Base-by-base conservation (phyloP, 2,888 invertebrate genomes). In the Oscheius myriophilus region DNA sequence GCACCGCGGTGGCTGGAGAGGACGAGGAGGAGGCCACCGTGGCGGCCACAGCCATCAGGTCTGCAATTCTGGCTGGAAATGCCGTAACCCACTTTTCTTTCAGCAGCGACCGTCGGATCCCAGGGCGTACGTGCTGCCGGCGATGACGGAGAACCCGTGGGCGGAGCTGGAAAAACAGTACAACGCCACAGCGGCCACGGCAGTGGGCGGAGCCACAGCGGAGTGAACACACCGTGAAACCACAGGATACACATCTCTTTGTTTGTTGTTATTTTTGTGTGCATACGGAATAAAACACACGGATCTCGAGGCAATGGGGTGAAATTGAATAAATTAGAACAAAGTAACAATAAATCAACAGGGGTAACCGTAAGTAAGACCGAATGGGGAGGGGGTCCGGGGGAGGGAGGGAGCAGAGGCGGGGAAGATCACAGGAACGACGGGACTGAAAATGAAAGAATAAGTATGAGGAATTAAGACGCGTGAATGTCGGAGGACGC, bases 91-190 rank as follows among this genome's bases (percentile, higher is more conserved):
- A 33, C 33, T 33, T 33, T 33, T 3, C 9, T 33, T 33, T 43
- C 14, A 9, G 46, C 46, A 46, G n/a, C 16, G 46, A 12, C 18
- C 46, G 46, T 23, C 21, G n/a, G 43, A 41, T 55, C 41, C 57
- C 16, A 41, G 52, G n/a, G 62, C 59, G 67, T 75, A 69, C 57
- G 67, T 73, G 7, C 57, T 71, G 14, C 73, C 75, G 45, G 67
- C 61, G 53, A 75, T 75, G 75, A 70, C 68, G 43, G 12, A 43
- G 21, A 75, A 75, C 67, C 75, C 75, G 12, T 75, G 75, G 75
- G 71, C 42, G 25, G 49, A 51, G 41, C 54, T 75, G 49, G 75
- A 75, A 62, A 43, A 33, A 51, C 43, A 68, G 39, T 67, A 67
- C 49, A 46, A 45, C 25, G 58, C 52, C 21, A 52, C 6, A 58